Conservation (phyloP, 2,888 invertebrate species). For the Cantharis flavilabris region DNA sequence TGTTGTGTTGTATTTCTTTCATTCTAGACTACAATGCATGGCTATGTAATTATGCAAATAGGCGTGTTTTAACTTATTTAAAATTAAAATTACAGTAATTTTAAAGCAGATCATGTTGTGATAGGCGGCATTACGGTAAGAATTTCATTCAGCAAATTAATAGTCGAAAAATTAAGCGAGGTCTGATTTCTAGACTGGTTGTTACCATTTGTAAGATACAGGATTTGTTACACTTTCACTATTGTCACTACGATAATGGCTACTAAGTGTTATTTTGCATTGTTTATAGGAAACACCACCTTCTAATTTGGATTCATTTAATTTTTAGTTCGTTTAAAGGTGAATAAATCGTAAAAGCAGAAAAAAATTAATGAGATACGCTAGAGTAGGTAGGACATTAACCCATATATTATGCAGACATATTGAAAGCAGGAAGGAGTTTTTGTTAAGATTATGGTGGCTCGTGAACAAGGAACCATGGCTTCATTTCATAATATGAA, state of each 20-base stretch:
- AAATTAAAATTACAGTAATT: neutral
- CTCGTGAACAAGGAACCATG: neutral
- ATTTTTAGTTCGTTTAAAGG: neutral
- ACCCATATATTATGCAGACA: neutral
- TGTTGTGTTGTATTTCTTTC: neutral
- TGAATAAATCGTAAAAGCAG: neutral
- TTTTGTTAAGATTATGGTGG: neutral
- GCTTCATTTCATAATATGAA: neutral
- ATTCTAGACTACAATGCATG: neutral
- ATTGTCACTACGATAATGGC: neutral
- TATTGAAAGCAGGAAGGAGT: neutral
- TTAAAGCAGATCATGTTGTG: neutral
- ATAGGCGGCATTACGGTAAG: neutral
- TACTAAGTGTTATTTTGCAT: neutral
- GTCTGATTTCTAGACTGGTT: neutral
- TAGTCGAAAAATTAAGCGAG: neutral
- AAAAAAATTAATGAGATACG: neutral
- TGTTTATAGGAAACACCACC: neutral
- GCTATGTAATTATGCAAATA: neutral
- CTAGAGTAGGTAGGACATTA: neutral
- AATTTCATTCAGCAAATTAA: neutral
- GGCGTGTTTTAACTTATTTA: neutral
- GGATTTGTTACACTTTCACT: neutral
- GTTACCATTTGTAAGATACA: neutral
- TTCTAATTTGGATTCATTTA: neutral